Evolutionary conservation across 2,888 invertebrate genomes (phyloP), one percentile per base, ranked within the genome.

Genomic region (Agrypnus murinus): DNA sequence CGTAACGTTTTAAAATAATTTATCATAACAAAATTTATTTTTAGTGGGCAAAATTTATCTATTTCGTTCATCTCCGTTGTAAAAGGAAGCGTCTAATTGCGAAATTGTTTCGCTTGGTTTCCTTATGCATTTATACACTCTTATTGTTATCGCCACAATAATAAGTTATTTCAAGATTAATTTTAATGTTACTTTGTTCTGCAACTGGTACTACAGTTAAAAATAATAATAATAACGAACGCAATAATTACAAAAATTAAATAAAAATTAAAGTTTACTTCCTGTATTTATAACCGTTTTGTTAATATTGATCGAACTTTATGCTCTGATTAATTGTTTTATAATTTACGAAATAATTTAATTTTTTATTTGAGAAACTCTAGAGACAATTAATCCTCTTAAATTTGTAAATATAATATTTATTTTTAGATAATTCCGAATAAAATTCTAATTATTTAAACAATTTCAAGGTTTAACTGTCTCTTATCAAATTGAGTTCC

Each of bases 11-110:
- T 25, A 25, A 25, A 25, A 25, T 25, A 19, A 46, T 17, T 46
- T 46, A 46, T 46, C 46, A 46, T n/a, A n/a, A n/a, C n/a, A 10
- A 8, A 25, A 17, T 46, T 46, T 46, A 46, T 46, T 46, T 46
- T 46, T 46, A 46, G 46, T 10, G 6, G 0, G 19, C 8, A 43
- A 43, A 43, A 46, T 10, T 46, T 46, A 19, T 45, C 25, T 25
- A 25, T 25, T 5, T 3, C 19, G 17, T 46, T 19, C 19, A 46
- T 46, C 19, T 46, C 46, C 2, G 12, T 46, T 17, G 19, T 19
- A 8, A 46, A 15, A 46, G 46, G 46, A 46, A 46, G 17, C 46
- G 19, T 19, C 46, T 46, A 46, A 46, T 46, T 46, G 46, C 19
- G 46, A 46, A 46, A 46, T 17, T 46, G 46, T 46, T 19, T 8